Base-by-base conservation (phyloP, 1,140 invertebrate species). In the Drosophila kanapiae region DNA sequence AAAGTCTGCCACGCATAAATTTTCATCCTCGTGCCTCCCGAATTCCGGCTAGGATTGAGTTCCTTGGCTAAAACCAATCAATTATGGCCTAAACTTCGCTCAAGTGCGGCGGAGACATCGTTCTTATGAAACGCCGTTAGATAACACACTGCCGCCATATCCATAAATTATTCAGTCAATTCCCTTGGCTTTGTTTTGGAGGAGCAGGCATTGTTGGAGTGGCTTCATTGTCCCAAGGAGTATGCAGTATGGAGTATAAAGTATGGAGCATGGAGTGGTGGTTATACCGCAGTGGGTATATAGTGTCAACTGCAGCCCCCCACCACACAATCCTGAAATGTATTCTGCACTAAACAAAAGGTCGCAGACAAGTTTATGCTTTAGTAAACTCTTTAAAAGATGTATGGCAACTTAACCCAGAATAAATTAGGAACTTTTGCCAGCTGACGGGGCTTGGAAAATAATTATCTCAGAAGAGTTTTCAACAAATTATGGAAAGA, bases 111-210 rank as follows among this genome's bases (percentile, higher is more conserved):
- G 49, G 67, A 49, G 56, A 47, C 37, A 57, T 67, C 43, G 45
- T 51, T 69, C 74, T 74, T 67, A 68, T 60, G 64, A 78, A 71
- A 70, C 65, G 83, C 59, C 63, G 57, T 86, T 86, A 83, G 83
- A 86, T 86, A 86, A 86, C 72, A 61, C 70, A 62, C 59, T 87
- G 83, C 40, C 62, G 35, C 53, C 35, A 38, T 38, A 84, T 80
- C 84, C 84, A 86, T 86, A 86, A 86, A 88, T 86, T 88, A 82
- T 87, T 72, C 43, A 49, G 33, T 5, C 45, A 53, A 53, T 60
- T 71, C 35, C 40, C 14, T 42, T 42, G 59, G 58, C 51, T 56
- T 82, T 75, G 48, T 78, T 64, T 70, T 49, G 14, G 33, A 38
- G 56, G 31, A 67, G 18, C 48, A 56, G 53, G 49, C 42, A 68